phyloP scores from a whole-genome alignment of 2,113 vertebrate genomes.

The Campylomormyrus numenius region DNA sequence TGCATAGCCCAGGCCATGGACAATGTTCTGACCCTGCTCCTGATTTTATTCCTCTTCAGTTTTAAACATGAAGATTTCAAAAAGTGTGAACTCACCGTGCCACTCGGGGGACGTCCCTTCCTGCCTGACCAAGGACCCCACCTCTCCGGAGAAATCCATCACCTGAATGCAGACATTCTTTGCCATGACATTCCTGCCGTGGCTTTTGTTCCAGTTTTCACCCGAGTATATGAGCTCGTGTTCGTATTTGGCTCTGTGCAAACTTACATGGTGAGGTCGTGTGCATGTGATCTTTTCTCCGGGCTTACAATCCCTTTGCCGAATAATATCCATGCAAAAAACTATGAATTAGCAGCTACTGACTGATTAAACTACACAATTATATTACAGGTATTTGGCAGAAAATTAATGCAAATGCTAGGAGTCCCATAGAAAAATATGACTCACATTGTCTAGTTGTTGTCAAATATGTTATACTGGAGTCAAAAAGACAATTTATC shows the following conservation, averaged over 20 bases:
- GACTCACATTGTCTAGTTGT: background rate
- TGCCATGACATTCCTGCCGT: background rate
- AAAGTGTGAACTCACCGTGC: background rate
- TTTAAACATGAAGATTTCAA: background rate
- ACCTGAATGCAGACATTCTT: constrained; percentile 21
- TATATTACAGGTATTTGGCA: background rate
- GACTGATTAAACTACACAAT: background rate
- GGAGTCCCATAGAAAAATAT: background rate
- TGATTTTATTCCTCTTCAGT: background rate
- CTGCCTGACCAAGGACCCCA: background rate
- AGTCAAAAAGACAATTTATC: background rate
- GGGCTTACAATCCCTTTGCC: background rate
- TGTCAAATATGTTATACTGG: background rate
- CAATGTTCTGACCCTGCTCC: constrained; percentile 7
- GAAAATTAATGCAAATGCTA: background rate
- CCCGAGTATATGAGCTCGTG: background rate
- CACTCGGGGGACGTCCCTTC: background rate
- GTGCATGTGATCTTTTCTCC: background rate
- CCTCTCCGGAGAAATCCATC: background rate
- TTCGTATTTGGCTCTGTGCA: background rate
- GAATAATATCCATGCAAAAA: background rate
- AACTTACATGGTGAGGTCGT: background rate
- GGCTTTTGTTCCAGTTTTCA: background rate
- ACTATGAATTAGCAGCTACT: background rate
- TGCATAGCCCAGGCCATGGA: background rate